Evolutionary conservation across 2,888 invertebrate species (phyloP).

Genomic region (Ophion ventricosus): DNA sequence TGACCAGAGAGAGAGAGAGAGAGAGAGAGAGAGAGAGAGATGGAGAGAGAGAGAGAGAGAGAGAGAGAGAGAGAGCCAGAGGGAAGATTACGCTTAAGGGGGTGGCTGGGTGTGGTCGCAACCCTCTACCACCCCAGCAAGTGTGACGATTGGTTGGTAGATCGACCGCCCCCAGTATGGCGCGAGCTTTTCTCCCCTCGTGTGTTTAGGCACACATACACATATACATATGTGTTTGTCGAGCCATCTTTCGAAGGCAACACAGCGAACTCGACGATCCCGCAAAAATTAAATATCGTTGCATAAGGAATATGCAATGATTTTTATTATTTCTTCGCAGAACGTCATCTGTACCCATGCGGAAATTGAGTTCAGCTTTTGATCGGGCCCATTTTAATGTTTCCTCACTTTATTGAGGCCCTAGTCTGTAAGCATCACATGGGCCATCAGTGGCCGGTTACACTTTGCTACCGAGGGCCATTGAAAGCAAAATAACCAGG

Average conservation of each 20-base stretch:
- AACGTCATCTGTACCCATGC: neutral
- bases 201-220: slow-evolving; percentile 8
- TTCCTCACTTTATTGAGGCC: too few relatives aligned
- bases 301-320: neutral
- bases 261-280: slow-evolving; percentile 38
- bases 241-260: slow-evolving; percentile 47
- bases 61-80: slow-evolving; percentile 56
- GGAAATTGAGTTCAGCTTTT: too few relatives aligned
- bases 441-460: too few relatives aligned
- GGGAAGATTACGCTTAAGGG: slow-evolving; percentile 63
- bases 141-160: slow-evolving; percentile 76
- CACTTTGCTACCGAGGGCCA: too few relatives aligned
- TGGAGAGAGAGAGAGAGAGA: slow-evolving; percentile 60
- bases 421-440: too few relatives aligned
- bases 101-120: slow-evolving; percentile 72
- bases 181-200: slow-evolving; percentile 69
- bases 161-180: slow-evolving; percentile 81
- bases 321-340: neutral
- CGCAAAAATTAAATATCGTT: slow-evolving; percentile 12
- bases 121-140: slow-evolving; percentile 75
- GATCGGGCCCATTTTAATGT: too few relatives aligned
- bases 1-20: slow-evolving; percentile 63
- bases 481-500: too few relatives aligned
- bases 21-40: slow-evolving; percentile 60
- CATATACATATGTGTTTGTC: slow-evolving; percentile 26